Base-by-base conservation (phyloP, 2,888 invertebrate genomes). In the Bedellia somnulentella region DNA sequence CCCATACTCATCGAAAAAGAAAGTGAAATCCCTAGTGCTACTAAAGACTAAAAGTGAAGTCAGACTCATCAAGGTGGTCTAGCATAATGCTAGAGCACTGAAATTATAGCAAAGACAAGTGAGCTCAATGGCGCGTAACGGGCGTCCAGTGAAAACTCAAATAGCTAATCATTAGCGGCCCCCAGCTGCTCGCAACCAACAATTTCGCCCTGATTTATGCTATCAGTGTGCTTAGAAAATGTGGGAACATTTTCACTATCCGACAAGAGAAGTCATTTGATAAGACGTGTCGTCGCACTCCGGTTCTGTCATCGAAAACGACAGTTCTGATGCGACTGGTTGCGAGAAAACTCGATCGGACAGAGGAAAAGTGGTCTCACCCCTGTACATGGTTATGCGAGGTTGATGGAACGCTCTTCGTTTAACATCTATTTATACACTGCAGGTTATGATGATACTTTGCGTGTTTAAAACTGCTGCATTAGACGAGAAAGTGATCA, bases 141-240 rank as follows among this genome's bases (percentile, higher is more conserved):
- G 47, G 46, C 57, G 52, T 54, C 58, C 52, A 71, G 75, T 68
- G 75, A 73, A 75, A 73, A 64, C 64, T 59, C 45, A 70, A 73
- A 68, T 67, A 59, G 61, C 61, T 51, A 44, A 44, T 57, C 48
- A 75, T 75, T 73, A 75, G 46, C 42, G 35, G 68, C 70, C 68
- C 46, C 54, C 51, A 60, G 70, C 70, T 53, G 45, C 47, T 47
- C 49, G 42, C 52, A 62, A 58, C 60, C 55, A 52, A 54, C 59
- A 70, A 73, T 73, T 67, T 70, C 60, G 52, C 56, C 57, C 68
- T 68, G 71, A 75, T 75, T 61, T 68, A 70, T 73, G 73, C 70
- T 60, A 75, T 73, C 68, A 49, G 46, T 42, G 42, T 46, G 30
- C 22, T 24, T 54, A 71, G 73, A 75, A 73, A 75, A 73, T 70